phyloP scores from a whole-genome alignment of 1,140 invertebrate species.

The Notospermus geniculatus region DNA sequence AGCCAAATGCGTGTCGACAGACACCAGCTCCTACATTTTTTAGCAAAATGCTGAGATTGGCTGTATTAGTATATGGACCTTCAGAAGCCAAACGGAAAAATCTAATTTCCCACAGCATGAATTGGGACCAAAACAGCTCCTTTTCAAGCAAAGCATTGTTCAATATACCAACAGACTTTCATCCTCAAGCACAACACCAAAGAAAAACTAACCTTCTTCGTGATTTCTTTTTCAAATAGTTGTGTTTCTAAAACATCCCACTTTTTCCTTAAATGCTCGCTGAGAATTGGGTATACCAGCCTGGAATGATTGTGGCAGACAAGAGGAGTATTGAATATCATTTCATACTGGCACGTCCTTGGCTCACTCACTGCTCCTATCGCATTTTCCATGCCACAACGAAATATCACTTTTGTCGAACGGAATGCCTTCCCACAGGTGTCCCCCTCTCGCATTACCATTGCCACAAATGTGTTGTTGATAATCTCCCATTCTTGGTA shows the following conservation, averaged over 20 bases:
- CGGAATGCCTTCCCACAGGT: slow-evolving; percentile 45
- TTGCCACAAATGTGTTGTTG: slow-evolving; percentile 54
- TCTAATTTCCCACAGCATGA: no score
- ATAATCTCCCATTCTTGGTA: slow-evolving; percentile 56
- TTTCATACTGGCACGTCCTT: slow-evolving; percentile 52
- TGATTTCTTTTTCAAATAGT: slow-evolving; percentile 40
- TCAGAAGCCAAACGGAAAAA: no score
- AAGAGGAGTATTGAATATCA: slow-evolving; percentile 48
- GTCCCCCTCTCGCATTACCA: slow-evolving; percentile 54
- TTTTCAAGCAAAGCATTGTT: no score
- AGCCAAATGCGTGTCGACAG: not conserved
- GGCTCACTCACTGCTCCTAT: slow-evolving; percentile 52
- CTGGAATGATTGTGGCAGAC: slow-evolving; percentile 51
- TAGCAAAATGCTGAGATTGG: not conserved
- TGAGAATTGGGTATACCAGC: slow-evolving; percentile 52
- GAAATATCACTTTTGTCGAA: slow-evolving; percentile 38
- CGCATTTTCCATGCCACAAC: slow-evolving; percentile 44
- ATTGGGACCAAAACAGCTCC: no score
- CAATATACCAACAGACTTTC: no score
- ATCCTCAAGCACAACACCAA: no score
- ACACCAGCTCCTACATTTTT: not conserved
- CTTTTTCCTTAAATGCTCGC: slow-evolving; percentile 29
- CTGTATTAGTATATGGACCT: no score
- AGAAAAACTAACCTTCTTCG: slow-evolving; percentile 46
- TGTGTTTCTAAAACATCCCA: slow-evolving; percentile 51